These are phyloP conservation scores for Picathartes gymnocephalus DNA, from an alignment of 2,113 vertebrate genomes.

Conservation along the genomic window DNA sequence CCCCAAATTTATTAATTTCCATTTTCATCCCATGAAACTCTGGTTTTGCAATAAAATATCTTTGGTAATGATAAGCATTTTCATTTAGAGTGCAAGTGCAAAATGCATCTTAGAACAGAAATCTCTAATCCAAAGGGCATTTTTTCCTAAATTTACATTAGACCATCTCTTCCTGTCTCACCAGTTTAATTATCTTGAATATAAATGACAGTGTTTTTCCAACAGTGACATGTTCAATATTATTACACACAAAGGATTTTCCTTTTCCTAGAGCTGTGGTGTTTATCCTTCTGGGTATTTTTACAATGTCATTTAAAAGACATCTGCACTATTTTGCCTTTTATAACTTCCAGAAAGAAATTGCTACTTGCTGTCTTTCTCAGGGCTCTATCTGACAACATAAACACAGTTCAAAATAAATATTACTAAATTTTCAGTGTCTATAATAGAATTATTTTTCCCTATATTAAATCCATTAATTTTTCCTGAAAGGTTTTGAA, in stretches of 20 bases:
- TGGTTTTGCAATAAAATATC: not conserved
- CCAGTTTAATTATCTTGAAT: not conserved
- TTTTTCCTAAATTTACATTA: not conserved
- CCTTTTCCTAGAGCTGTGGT: not conserved
- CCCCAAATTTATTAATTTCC: not conserved
- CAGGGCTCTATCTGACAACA: not conserved
- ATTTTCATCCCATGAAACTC: not conserved
- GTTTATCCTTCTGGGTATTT: not conserved
- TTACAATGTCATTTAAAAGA: not conserved
- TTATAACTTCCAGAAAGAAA: not conserved
- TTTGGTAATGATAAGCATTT: not conserved
- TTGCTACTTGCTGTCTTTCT: not conserved
- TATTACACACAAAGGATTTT: not conserved
- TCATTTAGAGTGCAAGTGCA: not conserved
- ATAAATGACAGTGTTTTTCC: conserved; percentile 14
- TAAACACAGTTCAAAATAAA: not conserved
- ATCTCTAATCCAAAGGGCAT: not conserved
- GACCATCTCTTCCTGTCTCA: not conserved
- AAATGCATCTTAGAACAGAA: not conserved
- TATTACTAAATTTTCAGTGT: not conserved
- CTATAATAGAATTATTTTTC: not conserved
- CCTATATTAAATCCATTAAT: not conserved
- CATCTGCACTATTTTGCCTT: not conserved
- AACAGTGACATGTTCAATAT: not conserved
- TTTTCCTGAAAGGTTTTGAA: not conserved